Conservation (phyloP, 2,797 vertebrate genomes). For the Chromis chromis region DNA sequence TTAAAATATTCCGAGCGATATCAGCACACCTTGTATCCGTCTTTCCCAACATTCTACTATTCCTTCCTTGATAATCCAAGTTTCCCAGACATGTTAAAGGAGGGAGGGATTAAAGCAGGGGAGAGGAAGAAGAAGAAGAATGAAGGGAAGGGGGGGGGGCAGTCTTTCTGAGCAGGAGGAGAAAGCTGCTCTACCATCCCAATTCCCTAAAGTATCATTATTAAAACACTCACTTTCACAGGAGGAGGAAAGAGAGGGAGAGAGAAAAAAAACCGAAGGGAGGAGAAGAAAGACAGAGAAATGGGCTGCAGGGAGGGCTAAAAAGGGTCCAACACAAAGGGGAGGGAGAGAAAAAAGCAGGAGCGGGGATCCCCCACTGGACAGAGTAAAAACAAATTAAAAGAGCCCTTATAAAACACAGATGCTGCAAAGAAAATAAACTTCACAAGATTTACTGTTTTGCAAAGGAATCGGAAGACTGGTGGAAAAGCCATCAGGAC, state of each 20-base stretch:
- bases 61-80: constrained; percentile 60
- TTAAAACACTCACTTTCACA: constrained; percentile 90
- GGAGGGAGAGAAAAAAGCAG: constrained; percentile 82
- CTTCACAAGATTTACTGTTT: constrained; percentile 92
- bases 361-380: constrained; percentile 88
- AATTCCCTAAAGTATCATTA: constrained; percentile 89
- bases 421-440: constrained; percentile 98
- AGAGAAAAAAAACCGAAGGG: constrained; percentile 43
- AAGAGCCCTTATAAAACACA: constrained; percentile 96
- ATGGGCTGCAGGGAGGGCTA: constrained; percentile 44
- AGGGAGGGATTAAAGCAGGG: constrained; percentile 79
- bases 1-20: background rate
- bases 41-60: constrained; percentile 13
- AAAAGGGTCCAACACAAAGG: constrained; percentile 61
- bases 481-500: constrained; percentile 94
- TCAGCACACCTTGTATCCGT: constrained; percentile 9
- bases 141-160: constrained; percentile 71
- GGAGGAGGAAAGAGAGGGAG: constrained; percentile 58
- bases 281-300: constrained; percentile 57
- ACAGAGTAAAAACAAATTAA: constrained; percentile 97
- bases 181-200: constrained; percentile 71
- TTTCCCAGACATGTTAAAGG: constrained; percentile 83
- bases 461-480: constrained; percentile 87
- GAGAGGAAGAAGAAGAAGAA: constrained; percentile 67
- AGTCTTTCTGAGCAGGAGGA: constrained; percentile 67